Evolutionary conservation across 2,888 invertebrate species (phyloP).

Genomic region (Operophtera brumata): DNA sequence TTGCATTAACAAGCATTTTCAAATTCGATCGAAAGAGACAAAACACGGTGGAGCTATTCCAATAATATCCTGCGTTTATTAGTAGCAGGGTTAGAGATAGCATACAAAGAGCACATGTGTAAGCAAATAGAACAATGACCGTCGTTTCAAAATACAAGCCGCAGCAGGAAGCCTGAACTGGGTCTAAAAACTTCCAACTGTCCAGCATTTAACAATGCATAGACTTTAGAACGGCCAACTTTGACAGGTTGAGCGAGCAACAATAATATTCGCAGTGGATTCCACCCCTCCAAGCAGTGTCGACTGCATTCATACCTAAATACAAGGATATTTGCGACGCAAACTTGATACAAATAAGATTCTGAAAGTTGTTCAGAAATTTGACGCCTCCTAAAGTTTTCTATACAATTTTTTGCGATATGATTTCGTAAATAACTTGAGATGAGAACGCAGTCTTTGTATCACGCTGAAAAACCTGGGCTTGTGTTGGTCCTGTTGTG

Average conservation of each 20-base stretch:
- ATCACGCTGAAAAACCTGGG: too few relatives aligned
- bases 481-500: too few relatives aligned
- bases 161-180: conserved; percentile 5
- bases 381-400: conserved; percentile 4
- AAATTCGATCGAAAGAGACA: too few relatives aligned
- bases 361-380: conserved; percentile 21
- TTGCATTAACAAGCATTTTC: too few relatives aligned
- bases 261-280: conserved; percentile 3
- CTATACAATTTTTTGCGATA: conserved; percentile 19
- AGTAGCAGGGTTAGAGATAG: too few relatives aligned
- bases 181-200: conserved; percentile 21
- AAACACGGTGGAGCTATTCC: too few relatives aligned
- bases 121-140: too few relatives aligned
- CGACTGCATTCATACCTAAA: conserved; percentile 24
- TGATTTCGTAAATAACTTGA: conserved; percentile 16
- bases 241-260: conserved; percentile 24
- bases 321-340: conserved; percentile 18
- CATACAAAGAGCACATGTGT: too few relatives aligned
- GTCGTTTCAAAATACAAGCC: too few relatives aligned
- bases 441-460: neutral
- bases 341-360: conserved; percentile 27
- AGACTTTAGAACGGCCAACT: conserved; percentile 30
- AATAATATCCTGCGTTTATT: too few relatives aligned
- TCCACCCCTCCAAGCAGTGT: neutral
- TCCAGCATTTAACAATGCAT: conserved; percentile 32